Percentiles rank a stretch among this genome's conserved stretches.
These are phyloP conservation scores for Balaenoptera acutorostrata DNA, from an alignment of 2,113 vertebrate species.

Conservation along the genomic window DNA sequence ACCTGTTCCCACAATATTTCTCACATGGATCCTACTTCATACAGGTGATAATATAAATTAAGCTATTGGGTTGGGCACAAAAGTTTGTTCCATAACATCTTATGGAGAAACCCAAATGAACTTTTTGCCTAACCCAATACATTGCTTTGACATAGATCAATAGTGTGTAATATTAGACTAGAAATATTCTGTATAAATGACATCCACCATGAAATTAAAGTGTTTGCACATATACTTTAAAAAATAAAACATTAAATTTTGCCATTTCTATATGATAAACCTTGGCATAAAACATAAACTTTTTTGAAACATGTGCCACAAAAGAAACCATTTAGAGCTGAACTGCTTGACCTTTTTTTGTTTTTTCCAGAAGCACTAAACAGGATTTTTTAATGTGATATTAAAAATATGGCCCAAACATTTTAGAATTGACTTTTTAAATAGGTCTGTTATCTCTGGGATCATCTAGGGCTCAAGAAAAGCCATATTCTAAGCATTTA, in stretches of 20 bases:
- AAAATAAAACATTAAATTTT: not conserved
- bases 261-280: not conserved
- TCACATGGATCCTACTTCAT: not conserved
- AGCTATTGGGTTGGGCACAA: not conserved
- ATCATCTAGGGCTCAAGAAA: not conserved
- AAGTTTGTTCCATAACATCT: too few relatives aligned
- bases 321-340: not conserved
- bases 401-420: too few relatives aligned
- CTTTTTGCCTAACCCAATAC: too few relatives aligned
- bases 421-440: not conserved
- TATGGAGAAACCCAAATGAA: too few relatives aligned
- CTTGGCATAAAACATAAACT: not conserved
- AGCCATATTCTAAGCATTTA: not conserved
- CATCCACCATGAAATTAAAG: not conserved
- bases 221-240: not conserved
- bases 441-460: not conserved
- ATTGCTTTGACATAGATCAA: not conserved
- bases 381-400: too few relatives aligned
- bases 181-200: not conserved
- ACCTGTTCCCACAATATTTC: not conserved
- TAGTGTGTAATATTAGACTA: not conserved
- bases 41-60: not conserved
- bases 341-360: not conserved
- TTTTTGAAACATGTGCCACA: not conserved
- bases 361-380: too few relatives aligned